Evolutionary conservation across 2,888 invertebrate genomes (phyloP), one percentile per base, ranked within the genome.

Genomic region (Drosophila aldrichi): DNA sequence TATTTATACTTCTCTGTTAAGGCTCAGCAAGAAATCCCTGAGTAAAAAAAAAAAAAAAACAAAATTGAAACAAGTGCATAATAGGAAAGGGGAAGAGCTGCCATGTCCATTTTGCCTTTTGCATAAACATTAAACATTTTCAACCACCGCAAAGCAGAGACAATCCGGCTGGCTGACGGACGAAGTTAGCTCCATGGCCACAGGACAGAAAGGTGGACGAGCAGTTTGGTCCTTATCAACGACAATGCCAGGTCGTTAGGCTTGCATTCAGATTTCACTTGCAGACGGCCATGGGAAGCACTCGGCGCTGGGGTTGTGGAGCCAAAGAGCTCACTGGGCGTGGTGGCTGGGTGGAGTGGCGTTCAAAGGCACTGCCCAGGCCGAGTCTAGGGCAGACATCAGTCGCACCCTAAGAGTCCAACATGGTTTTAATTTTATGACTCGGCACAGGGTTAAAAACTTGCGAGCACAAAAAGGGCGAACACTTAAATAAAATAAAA

Each of bases 221-320:
- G 48, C 70, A 76, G 73, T 80, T 80, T 65, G 70, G 68, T 72
- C 82, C 89, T 88, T 86, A 87, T 88, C 82, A 81, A 88, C 88
- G 77, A 81, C 85, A 82, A 79, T 77, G 85, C 75, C 84, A 79
- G 84, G 82, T 88, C 88, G 89, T 89, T 88, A 88, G 89, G 89
- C 86, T 81, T 86, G 82, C 88, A 89, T 84, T 89, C 77, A 84
- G 70, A 77, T 73, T 83, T 76, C 71, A 71, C 72, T 72, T 72
- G 67, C 74, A 76, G 81, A 67, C 64, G 61, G 54, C 29, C 51
- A 34, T 48, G 70, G 36, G 51, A 41, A 57, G 55, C 22, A 16
- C 9, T 57, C 48, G 56, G 51, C 9, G 51, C 9, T 52, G 48
- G 51, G 48, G 62, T 52, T 55, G 59, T 64, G 58, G 68, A 70